phyloP scores from a whole-genome alignment of 2,888 invertebrate genomes.

The Anarsia innoxiella region DNA sequence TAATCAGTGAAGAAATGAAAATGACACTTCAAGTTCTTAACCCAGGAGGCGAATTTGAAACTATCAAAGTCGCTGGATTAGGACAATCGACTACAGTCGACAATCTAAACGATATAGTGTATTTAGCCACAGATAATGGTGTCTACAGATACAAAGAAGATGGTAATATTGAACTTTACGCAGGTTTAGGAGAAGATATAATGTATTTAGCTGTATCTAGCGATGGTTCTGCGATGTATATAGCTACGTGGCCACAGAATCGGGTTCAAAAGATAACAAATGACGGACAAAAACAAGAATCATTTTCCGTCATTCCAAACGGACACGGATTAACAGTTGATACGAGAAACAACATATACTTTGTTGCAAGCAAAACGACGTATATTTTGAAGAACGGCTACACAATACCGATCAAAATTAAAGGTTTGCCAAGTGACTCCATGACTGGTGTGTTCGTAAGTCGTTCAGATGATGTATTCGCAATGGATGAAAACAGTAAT shows the following conservation, averaged over 20 bases:
- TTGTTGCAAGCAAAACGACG: slow-evolving; percentile 55
- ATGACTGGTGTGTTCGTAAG: slow-evolving; percentile 59
- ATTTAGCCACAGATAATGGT: slow-evolving; percentile 65
- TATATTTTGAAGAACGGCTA: slow-evolving; percentile 48
- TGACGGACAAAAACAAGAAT: slow-evolving; percentile 47
- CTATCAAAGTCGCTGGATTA: slow-evolving; percentile 52
- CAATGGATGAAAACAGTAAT: slow-evolving; percentile 62
- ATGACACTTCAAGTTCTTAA: slow-evolving; percentile 52
- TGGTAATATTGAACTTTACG: slow-evolving; percentile 41
- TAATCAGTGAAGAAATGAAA: slow-evolving; percentile 60
- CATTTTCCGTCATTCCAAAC: slow-evolving; percentile 50
- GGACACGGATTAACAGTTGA: slow-evolving; percentile 61
- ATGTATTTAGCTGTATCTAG: slow-evolving; percentile 57
- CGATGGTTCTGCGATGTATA: slow-evolving; percentile 50
- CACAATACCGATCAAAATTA: slow-evolving; percentile 52
- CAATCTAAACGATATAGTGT: slow-evolving; percentile 64
- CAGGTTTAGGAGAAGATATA: slow-evolving; percentile 59
- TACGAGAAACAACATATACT: slow-evolving; percentile 56
- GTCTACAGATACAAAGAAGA: slow-evolving; percentile 62
- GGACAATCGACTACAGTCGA: slow-evolving; percentile 63
- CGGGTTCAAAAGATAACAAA: slow-evolving; percentile 53
- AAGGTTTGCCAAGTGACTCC: slow-evolving; percentile 50
- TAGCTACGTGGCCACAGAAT: slow-evolving; percentile 67
- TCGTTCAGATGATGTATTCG: slow-evolving; percentile 52
- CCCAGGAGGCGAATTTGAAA: slow-evolving; percentile 43